Evolutionary conservation across 2,888 invertebrate genomes (phyloP).

Genomic region (Andrena hattorfiana): DNA sequence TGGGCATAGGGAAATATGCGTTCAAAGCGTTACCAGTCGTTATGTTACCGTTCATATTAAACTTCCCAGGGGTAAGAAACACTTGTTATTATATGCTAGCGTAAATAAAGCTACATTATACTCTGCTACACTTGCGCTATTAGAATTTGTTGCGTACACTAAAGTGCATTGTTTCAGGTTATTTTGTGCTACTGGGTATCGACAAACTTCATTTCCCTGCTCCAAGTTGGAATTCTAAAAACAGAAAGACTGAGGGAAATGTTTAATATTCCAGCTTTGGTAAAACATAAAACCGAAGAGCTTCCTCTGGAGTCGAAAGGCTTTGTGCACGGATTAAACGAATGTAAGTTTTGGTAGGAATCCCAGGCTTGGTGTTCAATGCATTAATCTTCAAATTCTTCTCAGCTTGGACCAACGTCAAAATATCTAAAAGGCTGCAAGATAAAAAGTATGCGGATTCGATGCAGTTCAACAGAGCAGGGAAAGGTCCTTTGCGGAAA

Average conservation of each 20-base stretch:
- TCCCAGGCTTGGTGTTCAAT: neutral
- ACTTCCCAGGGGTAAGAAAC: slow-evolving; percentile 91
- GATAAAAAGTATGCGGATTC: slow-evolving; percentile 92
- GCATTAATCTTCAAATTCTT: slow-evolving; percentile 22
- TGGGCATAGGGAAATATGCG: slow-evolving; percentile 90
- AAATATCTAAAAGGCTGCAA: slow-evolving; percentile 91
- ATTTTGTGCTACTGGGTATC: slow-evolving; percentile 96
- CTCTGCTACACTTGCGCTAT: neutral
- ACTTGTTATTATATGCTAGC: neutral
- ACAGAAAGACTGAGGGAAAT: slow-evolving; percentile 90
- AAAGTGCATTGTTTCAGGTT: slow-evolving; percentile 85
- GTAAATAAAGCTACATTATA: neutral
- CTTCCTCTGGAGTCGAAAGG: slow-evolving; percentile 79
- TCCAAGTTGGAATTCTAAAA: slow-evolving; percentile 92
- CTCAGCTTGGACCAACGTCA: slow-evolving; percentile 93
- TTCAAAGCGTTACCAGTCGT: slow-evolving; percentile 91
- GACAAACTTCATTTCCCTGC: slow-evolving; percentile 93
- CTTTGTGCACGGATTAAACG: slow-evolving; percentile 33
- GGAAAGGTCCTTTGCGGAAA: slow-evolving; percentile 94
- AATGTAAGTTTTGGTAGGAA: slow-evolving; percentile 43
- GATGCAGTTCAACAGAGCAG: slow-evolving; percentile 93
- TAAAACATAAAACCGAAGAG: slow-evolving; percentile 86
- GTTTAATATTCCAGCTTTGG: slow-evolving; percentile 90
- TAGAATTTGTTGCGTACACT: neutral
- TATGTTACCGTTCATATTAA: slow-evolving; percentile 93